phyloP scores from a whole-genome alignment of 2,797 vertebrate species.

The Taenioides sp. region DNA sequence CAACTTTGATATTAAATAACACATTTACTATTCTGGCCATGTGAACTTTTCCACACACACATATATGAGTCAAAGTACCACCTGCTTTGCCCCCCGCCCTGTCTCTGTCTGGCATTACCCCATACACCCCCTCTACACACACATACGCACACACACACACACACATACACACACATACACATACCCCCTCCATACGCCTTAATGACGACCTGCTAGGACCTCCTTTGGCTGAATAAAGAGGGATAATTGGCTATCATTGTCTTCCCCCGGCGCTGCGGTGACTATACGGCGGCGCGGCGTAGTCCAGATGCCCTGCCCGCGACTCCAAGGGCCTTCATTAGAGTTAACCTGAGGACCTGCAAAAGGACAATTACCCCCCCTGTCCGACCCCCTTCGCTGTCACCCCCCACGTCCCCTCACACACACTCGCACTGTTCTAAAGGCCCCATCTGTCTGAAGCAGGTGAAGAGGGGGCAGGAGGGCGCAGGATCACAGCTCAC shows the following conservation, averaged over 20 bases:
- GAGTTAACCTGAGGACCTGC: slow-evolving; percentile 81
- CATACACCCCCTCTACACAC: slow-evolving; percentile 14
- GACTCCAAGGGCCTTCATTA: slow-evolving; percentile 83
- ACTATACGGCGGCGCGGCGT: slow-evolving; percentile 74
- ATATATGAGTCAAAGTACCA: slow-evolving; percentile 14
- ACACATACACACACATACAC: background rate
- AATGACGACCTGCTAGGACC: slow-evolving; percentile 69
- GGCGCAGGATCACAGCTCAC: slow-evolving; percentile 46
- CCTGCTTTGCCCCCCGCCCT: slow-evolving; percentile 19
- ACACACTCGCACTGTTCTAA: background rate
- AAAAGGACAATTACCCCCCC: slow-evolving; percentile 82
- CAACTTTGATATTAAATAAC: background rate
- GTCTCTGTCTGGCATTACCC: slow-evolving; percentile 33
- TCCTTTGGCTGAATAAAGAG: slow-evolving; percentile 68
- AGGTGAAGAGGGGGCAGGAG: slow-evolving; percentile 65
- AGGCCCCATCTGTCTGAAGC: slow-evolving; percentile 82
- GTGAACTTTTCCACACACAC: background rate
- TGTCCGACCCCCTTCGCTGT: background rate
- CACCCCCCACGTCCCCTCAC: background rate
- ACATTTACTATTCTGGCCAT: background rate
- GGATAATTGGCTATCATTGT: slow-evolving; percentile 80
- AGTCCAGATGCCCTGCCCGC: slow-evolving; percentile 83
- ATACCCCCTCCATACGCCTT: slow-evolving; percentile 47
- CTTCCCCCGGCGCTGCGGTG: slow-evolving; percentile 50
- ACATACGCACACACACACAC: background rate